Base-by-base conservation (phyloP, 2,113 vertebrate species). In the Mobula birostris region DNA sequence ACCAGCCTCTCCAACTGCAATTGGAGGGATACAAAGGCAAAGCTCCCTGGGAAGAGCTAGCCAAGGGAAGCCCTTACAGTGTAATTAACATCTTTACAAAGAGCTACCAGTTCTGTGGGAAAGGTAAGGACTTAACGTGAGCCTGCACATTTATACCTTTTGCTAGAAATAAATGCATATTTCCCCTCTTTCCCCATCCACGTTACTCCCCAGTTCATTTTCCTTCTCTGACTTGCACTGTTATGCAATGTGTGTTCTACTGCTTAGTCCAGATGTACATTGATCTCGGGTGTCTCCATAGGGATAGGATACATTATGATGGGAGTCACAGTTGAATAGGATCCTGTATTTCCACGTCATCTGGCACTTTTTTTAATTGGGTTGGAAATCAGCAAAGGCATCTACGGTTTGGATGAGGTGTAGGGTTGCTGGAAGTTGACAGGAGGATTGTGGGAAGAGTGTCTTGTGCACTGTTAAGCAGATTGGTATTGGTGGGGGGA, bases 21-120 rank as follows among this genome's bases (percentile, higher is more conserved):
- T 94, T 96, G 27, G 95, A 94, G 94, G 95, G 82, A 0, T 36
- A 94, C 24, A 96, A 96, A 72, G 96, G 94, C 95, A 97, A 96
- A 94, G 96, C 96, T 5, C 97, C 97, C 0, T 99, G 98, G 98
- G 98, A 98, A 95, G 99, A 99, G 94, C 96, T 99, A 94, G 96
- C 97, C 7, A 98, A 98, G 94, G 99, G 99, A 95, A 99, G 98
- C 96, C 98, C 98, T 19, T 97, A 98, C 94, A 99, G 99, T 19
- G 98, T 99, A 94, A 99, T 99, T 96, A 99, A 98, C 96, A 98
- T 99, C 95, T 99, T 98, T 95, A 97, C 98, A 0, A 99, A 98
- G 96, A 98, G 97, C 91, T 97, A 97, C n/a, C 97, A 97, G 21
- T 95, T 97, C 77, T 96, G 97, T 94, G 96, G 95, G 94, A 97